phyloP scores from a whole-genome alignment of 2,888 invertebrate species.

The Oscheius sp. region DNA sequence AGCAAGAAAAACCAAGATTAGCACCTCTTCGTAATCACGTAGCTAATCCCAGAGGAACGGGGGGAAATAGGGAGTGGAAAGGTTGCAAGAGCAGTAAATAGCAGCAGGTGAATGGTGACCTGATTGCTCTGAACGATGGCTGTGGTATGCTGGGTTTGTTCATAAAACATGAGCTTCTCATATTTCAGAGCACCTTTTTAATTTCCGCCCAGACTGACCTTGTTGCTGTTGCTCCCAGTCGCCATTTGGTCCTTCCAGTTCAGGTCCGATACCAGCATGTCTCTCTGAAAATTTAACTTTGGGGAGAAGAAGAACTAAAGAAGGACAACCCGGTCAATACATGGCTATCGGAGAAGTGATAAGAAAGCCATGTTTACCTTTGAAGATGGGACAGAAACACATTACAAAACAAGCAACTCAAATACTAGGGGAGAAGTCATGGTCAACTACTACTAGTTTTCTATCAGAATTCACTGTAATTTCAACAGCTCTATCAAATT shows the following conservation, averaged over 20 bases:
- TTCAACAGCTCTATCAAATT: constrained; percentile 5
- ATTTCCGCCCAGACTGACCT: not conserved
- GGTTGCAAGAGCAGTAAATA: not conserved
- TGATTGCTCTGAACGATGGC: no score
- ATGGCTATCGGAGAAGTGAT: constrained; percentile 21
- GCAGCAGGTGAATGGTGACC: no score
- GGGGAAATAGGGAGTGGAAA: constrained; percentile 17
- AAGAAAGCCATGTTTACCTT: constrained; percentile 21
- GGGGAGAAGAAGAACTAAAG: not conserved
- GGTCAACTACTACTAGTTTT: not conserved
- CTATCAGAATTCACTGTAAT: not conserved
- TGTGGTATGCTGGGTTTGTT: not conserved
- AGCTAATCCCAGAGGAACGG: not conserved
- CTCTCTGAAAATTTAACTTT: constrained; percentile 17
- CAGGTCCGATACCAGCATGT: constrained; percentile 26
- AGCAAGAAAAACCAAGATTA: no score
- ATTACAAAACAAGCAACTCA: not conserved
- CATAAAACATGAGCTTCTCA: constrained; percentile 28
- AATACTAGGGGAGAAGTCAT: not conserved
- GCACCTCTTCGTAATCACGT: no score
- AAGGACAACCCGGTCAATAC: constrained; percentile 20
- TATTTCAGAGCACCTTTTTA: constrained; percentile 1
- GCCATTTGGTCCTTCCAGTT: constrained; percentile 12
- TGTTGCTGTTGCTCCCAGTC: not conserved
- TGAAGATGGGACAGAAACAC: not conserved